Evolutionary conservation across 2,797 vertebrate species (phyloP), one percentile per base, ranked within the genome.

Genomic region (Podarcis lilfordi): DNA sequence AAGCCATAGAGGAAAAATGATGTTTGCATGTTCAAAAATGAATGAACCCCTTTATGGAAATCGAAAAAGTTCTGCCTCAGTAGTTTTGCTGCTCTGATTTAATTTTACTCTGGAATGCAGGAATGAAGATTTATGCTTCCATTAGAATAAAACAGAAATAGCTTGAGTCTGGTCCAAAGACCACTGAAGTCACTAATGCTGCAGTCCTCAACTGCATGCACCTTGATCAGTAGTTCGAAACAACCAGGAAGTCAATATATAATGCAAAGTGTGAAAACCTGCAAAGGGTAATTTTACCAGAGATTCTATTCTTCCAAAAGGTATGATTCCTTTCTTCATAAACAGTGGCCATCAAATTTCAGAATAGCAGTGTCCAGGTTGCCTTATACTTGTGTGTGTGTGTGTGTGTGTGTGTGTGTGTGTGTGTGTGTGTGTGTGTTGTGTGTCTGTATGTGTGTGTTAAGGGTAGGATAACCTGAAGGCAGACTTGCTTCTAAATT

Each of bases 41-140:
- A 93, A 93, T 72, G 77, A 93, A 93, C 5, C 2, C 82, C 10
- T 91, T 91, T 37, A 91, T 59, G 87, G 84, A 91, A 94, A 93
- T 84, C 25, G 45, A 93, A 84, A 90, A 50, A 0, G 19, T 91
- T 95, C 87, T 94, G 74, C 74, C 27, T 81, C 85, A 85, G 64
- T 89, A 94, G 74, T 91, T 94, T 84, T 91, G 92, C 93, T 89
- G 85, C 50, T 90, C 76, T 92, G 75, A 89, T 25, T 93, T 93
- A 87, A 91, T 93, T 94, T 92, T 86, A 89, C 78, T 91, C 4
- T 64, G 0, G 86, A 89, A 35, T 86, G 25, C 27, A 88, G 77
- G 82, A 74, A 91, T 69, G 91, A 91, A 90, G 84, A 95, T 93
- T 93, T 95, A 93, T 93, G 86, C 86, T 35, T 90, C 84, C 89